A percentile compares a stretch with the other conserved stretches of the same genome.
These are phyloP conservation scores for Epinephelus malabaricus DNA, from an alignment of 2,797 vertebrate species.

Conservation along the genomic window DNA sequence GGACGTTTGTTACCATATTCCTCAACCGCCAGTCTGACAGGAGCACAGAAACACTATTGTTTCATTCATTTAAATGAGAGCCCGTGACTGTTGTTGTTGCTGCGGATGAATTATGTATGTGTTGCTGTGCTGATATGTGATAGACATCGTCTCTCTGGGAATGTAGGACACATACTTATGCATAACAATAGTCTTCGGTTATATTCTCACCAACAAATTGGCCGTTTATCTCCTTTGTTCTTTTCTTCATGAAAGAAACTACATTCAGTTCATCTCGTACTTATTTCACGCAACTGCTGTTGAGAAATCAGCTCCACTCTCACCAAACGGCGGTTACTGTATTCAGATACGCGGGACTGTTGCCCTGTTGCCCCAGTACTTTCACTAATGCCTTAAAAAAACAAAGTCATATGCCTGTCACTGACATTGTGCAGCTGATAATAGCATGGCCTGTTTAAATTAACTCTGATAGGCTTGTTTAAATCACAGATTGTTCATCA, in stretches of 20 bases:
- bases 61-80: conserved; percentile 76
- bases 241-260: conserved; percentile 48
- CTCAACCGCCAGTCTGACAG: conserved; percentile 70
- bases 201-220: conserved; percentile 73
- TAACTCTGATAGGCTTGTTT: conserved; percentile 19
- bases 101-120: conserved; percentile 82
- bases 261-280: conserved; percentile 27
- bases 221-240: conserved; percentile 57
- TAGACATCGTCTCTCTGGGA: conserved; percentile 75
- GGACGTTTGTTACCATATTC: conserved; percentile 60
- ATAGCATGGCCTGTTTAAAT: conserved; percentile 31
- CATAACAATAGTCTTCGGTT: conserved; percentile 83
- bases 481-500: conserved; percentile 24
- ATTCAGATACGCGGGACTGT: conserved; percentile 36
- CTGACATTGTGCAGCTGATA: conserved; percentile 22
- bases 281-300: conserved; percentile 48
- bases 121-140: conserved; percentile 73
- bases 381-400: conserved; percentile 44
- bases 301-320: conserved; percentile 32
- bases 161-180: conserved; percentile 84
- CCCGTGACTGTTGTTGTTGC: conserved; percentile 71
- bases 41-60: conserved; percentile 80
- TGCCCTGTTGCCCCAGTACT: conserved; percentile 32
- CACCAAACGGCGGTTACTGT: conserved; percentile 48
- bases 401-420: conserved; percentile 40